These are phyloP conservation scores for Ooceraea biroi DNA, from an alignment of 1,140 invertebrate species.

Conservation along the genomic window DNA sequence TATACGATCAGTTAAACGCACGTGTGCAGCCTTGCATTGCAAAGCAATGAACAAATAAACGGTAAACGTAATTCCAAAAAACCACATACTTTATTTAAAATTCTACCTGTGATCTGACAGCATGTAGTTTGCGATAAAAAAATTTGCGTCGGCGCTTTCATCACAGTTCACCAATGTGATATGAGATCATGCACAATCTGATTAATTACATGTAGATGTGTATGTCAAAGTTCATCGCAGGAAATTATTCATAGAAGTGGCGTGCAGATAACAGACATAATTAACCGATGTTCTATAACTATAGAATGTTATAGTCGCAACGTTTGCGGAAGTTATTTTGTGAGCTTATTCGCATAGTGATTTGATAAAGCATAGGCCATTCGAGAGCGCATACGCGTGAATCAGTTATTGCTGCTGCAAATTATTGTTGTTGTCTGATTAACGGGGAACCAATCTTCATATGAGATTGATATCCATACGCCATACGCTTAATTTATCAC, in stretches of 20 bases:
- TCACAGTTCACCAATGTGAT: conserved; percentile 47
- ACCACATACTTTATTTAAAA: conserved; percentile 15
- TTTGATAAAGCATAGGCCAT: conserved; percentile 44
- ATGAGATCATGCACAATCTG: conserved; percentile 54
- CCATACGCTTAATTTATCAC: background rate
- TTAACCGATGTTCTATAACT: conserved; percentile 59
- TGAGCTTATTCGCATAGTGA: conserved; percentile 33
- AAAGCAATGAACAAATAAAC: conserved; percentile 10
- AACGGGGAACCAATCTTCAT: conserved; percentile 8
- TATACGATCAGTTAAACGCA: background rate
- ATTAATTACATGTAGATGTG: conserved; percentile 59
- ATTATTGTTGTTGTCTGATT: conserved; percentile 21
- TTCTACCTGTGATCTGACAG: conserved; percentile 7
- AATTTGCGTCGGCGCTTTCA: conserved; percentile 19
- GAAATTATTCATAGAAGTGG: conserved; percentile 62
- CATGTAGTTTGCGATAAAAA: conserved; percentile 42
- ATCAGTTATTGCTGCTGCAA: conserved; percentile 29
- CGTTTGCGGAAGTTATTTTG: conserved; percentile 48
- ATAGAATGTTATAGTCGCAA: conserved; percentile 52
- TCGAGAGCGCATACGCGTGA: background rate
- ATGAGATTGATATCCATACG: conserved; percentile 1
- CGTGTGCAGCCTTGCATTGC: background rate
- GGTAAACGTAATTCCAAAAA: conserved; percentile 2
- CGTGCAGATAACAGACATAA: conserved; percentile 63
- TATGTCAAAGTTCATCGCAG: conserved; percentile 61